These are phyloP conservation scores for Drosophila sp. DNA, from an alignment of 1,140 invertebrate genomes.

Conservation along the genomic window DNA sequence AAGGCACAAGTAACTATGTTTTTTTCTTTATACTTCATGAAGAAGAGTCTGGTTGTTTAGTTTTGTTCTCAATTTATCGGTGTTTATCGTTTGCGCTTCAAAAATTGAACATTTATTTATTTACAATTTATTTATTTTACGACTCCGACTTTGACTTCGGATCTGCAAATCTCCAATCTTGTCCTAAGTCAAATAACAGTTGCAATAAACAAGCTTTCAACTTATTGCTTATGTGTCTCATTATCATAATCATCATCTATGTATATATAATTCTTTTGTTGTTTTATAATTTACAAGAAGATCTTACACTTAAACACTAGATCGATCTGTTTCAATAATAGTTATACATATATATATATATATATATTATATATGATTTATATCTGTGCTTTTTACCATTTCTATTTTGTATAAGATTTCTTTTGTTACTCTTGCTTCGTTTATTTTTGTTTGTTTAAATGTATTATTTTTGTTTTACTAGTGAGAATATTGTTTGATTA, in stretches of 20 bases:
- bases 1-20: constrained; percentile 67
- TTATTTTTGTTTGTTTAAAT: constrained; percentile 47
- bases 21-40: constrained; percentile 39
- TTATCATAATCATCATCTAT: constrained; percentile 43
- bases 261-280: constrained; percentile 13
- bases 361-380: constrained; percentile 27
- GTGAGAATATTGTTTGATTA: constrained; percentile 76
- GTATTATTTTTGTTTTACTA: constrained; percentile 57
- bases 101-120: constrained; percentile 69
- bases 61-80: constrained; percentile 57
- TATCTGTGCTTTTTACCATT: constrained; percentile 42
- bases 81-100: constrained; percentile 63
- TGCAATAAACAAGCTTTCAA: constrained; percentile 80
- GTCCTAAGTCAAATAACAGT: constrained; percentile 74
- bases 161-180: constrained; percentile 9
- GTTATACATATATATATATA: constrained; percentile 48
- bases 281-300: constrained; percentile 74
- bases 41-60: constrained; percentile 43
- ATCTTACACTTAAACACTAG: constrained; percentile 71
- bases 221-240: constrained; percentile 75
- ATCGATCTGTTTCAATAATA: constrained; percentile 40
- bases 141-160: constrained; percentile 45
- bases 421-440: constrained; percentile 43
- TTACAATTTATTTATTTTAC: constrained; percentile 76
- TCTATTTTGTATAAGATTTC: constrained; percentile 30